A percentile compares a stretch with the other conserved stretches of the same genome.
phyloP scores from a whole-genome alignment of 2,888 invertebrate genomes.

The Agriopis marginaria region DNA sequence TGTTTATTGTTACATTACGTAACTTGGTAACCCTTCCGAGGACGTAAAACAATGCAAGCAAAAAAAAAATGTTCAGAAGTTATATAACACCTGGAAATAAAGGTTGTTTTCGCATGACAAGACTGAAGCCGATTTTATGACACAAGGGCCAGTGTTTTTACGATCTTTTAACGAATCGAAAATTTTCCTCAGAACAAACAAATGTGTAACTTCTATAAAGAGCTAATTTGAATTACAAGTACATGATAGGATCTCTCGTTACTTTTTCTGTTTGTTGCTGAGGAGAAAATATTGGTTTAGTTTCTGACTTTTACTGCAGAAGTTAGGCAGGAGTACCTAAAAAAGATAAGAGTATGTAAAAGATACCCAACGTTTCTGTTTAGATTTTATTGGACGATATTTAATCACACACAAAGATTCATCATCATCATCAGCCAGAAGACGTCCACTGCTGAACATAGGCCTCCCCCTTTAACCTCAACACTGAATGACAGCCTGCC shows the following conservation, averaged over 20 bases:
- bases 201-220: slow-evolving; percentile 67
- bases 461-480: too few species aligned
- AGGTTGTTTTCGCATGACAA: slow-evolving; percentile 69
- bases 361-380: not conserved
- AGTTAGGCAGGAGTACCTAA: slow-evolving; percentile 1
- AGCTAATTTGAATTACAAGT: slow-evolving; percentile 69
- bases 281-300: slow-evolving; percentile 24
- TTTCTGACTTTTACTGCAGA: slow-evolving; percentile 8
- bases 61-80: slow-evolving; percentile 69
- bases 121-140: slow-evolving; percentile 72
- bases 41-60: slow-evolving; percentile 78
- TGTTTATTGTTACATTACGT: slow-evolving; percentile 80
- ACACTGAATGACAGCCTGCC: too few species aligned
- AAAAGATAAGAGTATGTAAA: not conserved
- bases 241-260: slow-evolving; percentile 56
- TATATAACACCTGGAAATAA: slow-evolving; percentile 66
- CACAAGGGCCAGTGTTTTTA: slow-evolving; percentile 78
- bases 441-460: too few species aligned
- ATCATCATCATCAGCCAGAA: too few species aligned
- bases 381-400: slow-evolving; percentile 8
- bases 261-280: slow-evolving; percentile 42
- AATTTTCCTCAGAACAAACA: slow-evolving; percentile 72
- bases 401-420: not conserved
- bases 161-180: slow-evolving; percentile 80
- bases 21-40: slow-evolving; percentile 77